Evolutionary conservation across 1,140 invertebrate species (phyloP).

Genomic region (Pollicipes pollicipes): DNA sequence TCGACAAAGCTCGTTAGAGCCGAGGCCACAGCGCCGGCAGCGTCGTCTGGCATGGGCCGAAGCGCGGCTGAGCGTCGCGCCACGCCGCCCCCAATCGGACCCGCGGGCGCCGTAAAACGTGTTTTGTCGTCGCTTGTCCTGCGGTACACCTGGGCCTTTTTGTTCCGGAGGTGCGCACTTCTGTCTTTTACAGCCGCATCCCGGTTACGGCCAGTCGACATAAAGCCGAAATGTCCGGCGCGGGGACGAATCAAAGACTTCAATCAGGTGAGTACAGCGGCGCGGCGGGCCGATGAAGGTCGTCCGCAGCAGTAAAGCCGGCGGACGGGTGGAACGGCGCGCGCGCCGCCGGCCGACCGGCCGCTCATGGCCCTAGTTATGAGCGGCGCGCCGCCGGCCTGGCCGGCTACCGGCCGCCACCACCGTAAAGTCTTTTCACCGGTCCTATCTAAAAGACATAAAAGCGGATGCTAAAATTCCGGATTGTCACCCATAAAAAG

Average conservation of each 20-base stretch:
- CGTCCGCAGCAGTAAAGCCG: neutral
- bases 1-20: too few relatives aligned
- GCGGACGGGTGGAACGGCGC: too few relatives aligned
- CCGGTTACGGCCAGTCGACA: neutral
- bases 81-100: neutral
- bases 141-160: neutral
- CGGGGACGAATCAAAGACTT: neutral
- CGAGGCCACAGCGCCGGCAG: too few relatives aligned
- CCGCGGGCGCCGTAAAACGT: neutral
- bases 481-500: neutral
- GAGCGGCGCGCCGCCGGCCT: too few relatives aligned
- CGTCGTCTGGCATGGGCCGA: too few relatives aligned
- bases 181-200: neutral
- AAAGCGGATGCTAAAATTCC: neutral
- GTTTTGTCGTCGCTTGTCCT: neutral
- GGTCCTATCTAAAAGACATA: neutral
- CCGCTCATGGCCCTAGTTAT: neutral
- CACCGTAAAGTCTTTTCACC: neutral
- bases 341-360: too few relatives aligned
- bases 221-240: neutral
- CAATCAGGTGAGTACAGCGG: neutral
- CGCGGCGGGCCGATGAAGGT: neutral
- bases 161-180: neutral
- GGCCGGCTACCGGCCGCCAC: neutral
- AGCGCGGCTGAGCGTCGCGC: too few relatives aligned